Conservation (phyloP, 23 tunicate species). For the Trididemnum miniatum region DNA sequence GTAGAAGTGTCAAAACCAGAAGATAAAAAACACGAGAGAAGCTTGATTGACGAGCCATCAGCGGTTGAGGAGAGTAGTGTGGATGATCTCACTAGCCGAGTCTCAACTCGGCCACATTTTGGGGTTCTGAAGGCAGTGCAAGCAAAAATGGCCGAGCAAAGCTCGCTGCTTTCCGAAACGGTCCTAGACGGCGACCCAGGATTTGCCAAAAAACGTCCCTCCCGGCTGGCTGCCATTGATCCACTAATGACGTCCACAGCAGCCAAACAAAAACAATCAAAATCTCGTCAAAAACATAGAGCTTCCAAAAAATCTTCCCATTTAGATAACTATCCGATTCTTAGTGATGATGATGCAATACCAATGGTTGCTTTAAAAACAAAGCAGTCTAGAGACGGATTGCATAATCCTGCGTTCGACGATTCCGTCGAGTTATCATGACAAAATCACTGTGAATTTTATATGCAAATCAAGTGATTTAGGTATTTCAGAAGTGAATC, state of each 20-base stretch:
- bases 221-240: slow-evolving; percentile 16
- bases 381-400: slow-evolving; percentile 13
- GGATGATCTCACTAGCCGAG: slow-evolving; percentile 3
- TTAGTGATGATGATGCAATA: slow-evolving; percentile 68
- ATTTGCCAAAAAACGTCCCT: slow-evolving; percentile 22
- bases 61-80: too few species aligned
- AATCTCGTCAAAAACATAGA: slow-evolving; percentile 25
- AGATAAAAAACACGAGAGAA: too few species aligned
- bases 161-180: slow-evolving; percentile 42
- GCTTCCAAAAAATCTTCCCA: background rate
- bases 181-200: slow-evolving; percentile 66
- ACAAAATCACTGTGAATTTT: background rate
- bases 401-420: slow-evolving; percentile 51
- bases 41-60: too few species aligned
- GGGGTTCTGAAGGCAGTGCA: slow-evolving; percentile 77
- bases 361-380: slow-evolving; percentile 53
- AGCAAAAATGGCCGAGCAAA: slow-evolving; percentile 56
- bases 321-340: background rate
- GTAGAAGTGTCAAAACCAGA: too few species aligned
- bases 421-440: slow-evolving; percentile 1
- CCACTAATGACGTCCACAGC: slow-evolving; percentile 69
- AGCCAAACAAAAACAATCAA: slow-evolving; percentile 32
- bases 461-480: background rate
- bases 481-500: background rate
- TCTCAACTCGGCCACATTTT: slow-evolving; percentile 37